Evolutionary conservation across 2,113 vertebrate genomes (phyloP).

Genomic region (Entosphenus tridentatus): DNA sequence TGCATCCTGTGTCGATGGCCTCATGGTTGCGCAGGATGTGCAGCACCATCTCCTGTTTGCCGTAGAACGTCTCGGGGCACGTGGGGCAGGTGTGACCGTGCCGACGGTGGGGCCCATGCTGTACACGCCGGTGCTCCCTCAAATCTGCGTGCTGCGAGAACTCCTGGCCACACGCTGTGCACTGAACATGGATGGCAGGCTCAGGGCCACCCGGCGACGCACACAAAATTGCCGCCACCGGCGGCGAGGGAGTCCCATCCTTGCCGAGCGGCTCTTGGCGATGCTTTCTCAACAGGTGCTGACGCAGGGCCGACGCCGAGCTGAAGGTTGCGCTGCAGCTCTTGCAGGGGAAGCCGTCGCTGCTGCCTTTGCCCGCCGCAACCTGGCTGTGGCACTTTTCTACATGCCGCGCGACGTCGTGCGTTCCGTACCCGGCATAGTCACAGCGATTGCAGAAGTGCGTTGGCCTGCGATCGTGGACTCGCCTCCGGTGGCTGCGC

Average conservation of each 20-base stretch:
- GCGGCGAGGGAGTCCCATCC: too few relatives aligned
- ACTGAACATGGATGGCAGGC: too few relatives aligned
- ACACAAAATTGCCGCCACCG: too few relatives aligned
- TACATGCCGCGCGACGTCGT: slow-evolving; percentile 53
- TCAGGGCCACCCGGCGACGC: too few relatives aligned
- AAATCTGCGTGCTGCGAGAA: too few relatives aligned
- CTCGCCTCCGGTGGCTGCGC: slow-evolving; percentile 45
- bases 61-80: slow-evolving; percentile 33
- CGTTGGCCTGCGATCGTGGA: slow-evolving; percentile 56
- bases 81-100: slow-evolving; percentile 18
- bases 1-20: not conserved
- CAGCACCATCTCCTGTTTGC: slow-evolving; percentile 33
- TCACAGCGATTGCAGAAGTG: slow-evolving; percentile 63
- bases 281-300: slow-evolving; percentile 48
- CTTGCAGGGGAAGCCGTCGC: slow-evolving; percentile 30
- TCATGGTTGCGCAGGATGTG: slow-evolving; percentile 57
- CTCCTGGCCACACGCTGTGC: too few relatives aligned
- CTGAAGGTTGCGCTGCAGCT: slow-evolving; percentile 53
- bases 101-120: too few relatives aligned
- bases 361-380: slow-evolving; percentile 16
- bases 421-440: slow-evolving; percentile 52
- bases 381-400: slow-evolving; percentile 39
- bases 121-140: too few relatives aligned
- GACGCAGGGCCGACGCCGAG: slow-evolving; percentile 52
- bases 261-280: slow-evolving; percentile 14